Conservation (phyloP, 1,140 invertebrate species). For the Pseudomyrmex sp. region DNA sequence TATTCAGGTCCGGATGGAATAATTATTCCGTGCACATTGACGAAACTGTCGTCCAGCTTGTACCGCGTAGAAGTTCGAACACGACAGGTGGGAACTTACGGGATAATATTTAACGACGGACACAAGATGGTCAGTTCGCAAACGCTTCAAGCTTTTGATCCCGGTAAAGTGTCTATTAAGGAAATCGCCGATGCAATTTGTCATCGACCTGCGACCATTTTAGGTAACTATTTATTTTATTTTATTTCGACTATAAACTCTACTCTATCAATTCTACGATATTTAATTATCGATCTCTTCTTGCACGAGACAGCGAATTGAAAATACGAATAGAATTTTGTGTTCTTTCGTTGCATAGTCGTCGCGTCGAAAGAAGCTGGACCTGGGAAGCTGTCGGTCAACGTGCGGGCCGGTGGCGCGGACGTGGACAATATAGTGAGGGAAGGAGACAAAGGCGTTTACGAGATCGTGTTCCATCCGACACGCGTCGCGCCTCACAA, state of each 20-base stretch:
- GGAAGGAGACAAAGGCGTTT: conserved; percentile 89
- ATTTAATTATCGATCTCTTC: background rate
- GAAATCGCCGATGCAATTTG: conserved; percentile 93
- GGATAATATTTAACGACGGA: conserved; percentile 86
- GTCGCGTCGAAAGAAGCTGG: conserved; percentile 91
- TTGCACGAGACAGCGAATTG: background rate
- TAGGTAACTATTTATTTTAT: conserved; percentile 88
- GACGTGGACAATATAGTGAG: conserved; percentile 92
- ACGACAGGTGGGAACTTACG: conserved; percentile 88
- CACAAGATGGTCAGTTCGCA: conserved; percentile 87
- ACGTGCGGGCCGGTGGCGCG: conserved; percentile 91
- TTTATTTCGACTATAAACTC: conserved; percentile 3
- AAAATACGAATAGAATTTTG: background rate
- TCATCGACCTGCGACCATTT: conserved; percentile 92
- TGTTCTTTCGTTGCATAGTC: conserved; percentile 80
- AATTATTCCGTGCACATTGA: conserved; percentile 85
- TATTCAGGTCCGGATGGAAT: conserved; percentile 87
- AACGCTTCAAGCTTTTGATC: conserved; percentile 94
- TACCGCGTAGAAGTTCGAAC: conserved; percentile 87
- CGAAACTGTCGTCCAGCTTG: conserved; percentile 84
- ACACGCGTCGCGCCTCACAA: conserved; percentile 92
- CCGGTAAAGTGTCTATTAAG: conserved; percentile 91
- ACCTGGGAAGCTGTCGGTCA: conserved; percentile 91
- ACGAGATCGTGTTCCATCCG: conserved; percentile 95
- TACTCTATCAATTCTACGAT: conserved; percentile 26